Evolutionary conservation across 1,140 invertebrate species (phyloP).

Genomic region (Procambarus virginalis): DNA sequence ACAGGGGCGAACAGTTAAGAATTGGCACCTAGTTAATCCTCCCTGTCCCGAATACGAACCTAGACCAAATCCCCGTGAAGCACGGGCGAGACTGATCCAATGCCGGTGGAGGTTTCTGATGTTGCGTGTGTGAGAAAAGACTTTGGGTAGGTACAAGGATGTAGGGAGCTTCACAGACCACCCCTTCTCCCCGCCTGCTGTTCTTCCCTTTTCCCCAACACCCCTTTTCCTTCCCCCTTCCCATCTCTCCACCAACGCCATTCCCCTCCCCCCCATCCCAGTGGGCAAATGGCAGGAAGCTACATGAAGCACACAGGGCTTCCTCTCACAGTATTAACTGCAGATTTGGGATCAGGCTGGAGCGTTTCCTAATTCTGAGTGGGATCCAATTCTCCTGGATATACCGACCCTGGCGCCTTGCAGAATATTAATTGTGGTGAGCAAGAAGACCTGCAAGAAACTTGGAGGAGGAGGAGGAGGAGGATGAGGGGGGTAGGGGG

Average conservation of each 20-base stretch:
- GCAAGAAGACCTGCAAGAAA: neutral
- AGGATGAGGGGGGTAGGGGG: neutral
- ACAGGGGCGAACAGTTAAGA: too few relatives aligned
- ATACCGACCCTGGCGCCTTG: constrained; percentile 1
- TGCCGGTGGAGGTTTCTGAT: too few relatives aligned
- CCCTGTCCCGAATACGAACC: too few relatives aligned
- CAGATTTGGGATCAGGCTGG: constrained; percentile 35
- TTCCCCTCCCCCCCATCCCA: neutral
- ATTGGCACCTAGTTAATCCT: too few relatives aligned
- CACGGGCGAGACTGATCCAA: too few relatives aligned
- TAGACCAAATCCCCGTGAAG: too few relatives aligned
- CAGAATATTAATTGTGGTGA: constrained; percentile 21
- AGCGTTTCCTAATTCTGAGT: constrained; percentile 39
- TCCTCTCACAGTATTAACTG: constrained; percentile 23
- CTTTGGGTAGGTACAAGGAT: too few relatives aligned
- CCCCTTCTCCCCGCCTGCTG: neutral
- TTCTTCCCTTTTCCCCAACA: neutral
- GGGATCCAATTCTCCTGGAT: constrained; percentile 31
- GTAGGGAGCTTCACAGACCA: neutral
- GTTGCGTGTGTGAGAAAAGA: too few relatives aligned
- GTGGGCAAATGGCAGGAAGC: neutral
- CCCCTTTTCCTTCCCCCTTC: neutral
- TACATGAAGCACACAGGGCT: neutral
- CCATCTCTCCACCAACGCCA: neutral
- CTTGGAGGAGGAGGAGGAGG: neutral